Conservation (phyloP, 2,113 vertebrate species). For the Propithecus coquereli region DNA sequence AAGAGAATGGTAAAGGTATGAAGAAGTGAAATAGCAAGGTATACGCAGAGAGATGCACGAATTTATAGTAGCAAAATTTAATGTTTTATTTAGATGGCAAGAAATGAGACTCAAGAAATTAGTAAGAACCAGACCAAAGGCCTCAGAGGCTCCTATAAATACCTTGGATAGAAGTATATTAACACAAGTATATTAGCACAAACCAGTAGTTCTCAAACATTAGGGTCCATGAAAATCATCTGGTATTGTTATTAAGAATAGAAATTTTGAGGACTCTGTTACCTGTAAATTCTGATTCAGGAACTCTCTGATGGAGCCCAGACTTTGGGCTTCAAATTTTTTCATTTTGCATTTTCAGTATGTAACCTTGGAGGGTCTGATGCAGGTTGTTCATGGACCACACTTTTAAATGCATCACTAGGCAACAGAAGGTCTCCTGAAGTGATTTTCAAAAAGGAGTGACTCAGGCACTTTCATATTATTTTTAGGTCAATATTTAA, state of each 20-base stretch:
- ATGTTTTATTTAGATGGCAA: neutral
- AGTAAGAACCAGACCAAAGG: neutral
- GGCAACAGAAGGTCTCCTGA: neutral
- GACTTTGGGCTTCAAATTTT: neutral
- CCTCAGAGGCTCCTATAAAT: neutral
- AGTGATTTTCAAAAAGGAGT: neutral
- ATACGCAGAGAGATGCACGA: neutral
- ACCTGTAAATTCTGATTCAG: neutral
- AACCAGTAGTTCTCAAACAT: neutral
- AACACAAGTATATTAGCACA: too few relatives aligned
- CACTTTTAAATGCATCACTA: neutral
- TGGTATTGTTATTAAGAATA: neutral
- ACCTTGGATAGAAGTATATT: neutral
- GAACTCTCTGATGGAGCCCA: neutral
- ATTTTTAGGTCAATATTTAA: neutral
- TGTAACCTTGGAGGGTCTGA: neutral
- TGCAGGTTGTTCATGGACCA: neutral
- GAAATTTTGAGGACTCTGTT: neutral
- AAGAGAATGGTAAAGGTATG: neutral
- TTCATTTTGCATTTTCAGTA: neutral
- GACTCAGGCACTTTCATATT: neutral
- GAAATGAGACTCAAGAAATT: neutral
- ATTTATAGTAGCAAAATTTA: neutral
- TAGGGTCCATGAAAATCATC: neutral
- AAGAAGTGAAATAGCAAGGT: neutral